Percentiles rank a stretch among this genome's conserved stretches.
Conservation (phyloP, 1,140 invertebrate species). For the Helicoverpa armigera region DNA sequence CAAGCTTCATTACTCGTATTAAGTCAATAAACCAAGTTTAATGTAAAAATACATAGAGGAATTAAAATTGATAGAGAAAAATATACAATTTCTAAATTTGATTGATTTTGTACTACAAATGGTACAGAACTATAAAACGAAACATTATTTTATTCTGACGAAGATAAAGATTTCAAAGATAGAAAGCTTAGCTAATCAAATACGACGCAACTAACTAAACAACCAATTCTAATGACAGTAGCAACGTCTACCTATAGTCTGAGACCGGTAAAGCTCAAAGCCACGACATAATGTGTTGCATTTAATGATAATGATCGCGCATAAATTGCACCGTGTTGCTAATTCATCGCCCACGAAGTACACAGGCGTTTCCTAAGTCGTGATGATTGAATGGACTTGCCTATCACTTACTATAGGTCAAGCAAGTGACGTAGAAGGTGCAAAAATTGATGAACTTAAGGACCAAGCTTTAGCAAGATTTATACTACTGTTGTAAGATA, state of each 20-base stretch:
- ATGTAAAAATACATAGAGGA: too few relatives aligned
- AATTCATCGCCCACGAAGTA: conserved; percentile 28
- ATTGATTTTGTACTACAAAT: too few relatives aligned
- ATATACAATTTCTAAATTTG: too few relatives aligned
- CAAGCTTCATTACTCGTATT: too few relatives aligned
- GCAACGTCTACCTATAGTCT: conserved; percentile 7
- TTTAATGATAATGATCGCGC: conserved; percentile 35
- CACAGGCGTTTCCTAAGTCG: conserved; percentile 1
- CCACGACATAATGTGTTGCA: conserved; percentile 24
- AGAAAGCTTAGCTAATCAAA: not conserved
- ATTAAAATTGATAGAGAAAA: too few relatives aligned
- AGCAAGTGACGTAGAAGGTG: not conserved
- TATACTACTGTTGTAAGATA: too few relatives aligned
- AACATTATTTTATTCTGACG: too few relatives aligned
- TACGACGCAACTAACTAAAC: not conserved
- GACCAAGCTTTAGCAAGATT: too few relatives aligned
- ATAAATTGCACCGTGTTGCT: conserved; percentile 7
- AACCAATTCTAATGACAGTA: conserved; percentile 17
- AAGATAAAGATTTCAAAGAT: too few relatives aligned
- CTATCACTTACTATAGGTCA: not conserved
- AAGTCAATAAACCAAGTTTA: too few relatives aligned
- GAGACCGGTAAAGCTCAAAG: conserved; percentile 25
- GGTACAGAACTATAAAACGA: too few relatives aligned
- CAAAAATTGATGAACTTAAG: too few relatives aligned
- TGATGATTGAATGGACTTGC: not conserved